Base-by-base conservation (phyloP, 2,113 vertebrate genomes). In the Oxyura jamaicensis region DNA sequence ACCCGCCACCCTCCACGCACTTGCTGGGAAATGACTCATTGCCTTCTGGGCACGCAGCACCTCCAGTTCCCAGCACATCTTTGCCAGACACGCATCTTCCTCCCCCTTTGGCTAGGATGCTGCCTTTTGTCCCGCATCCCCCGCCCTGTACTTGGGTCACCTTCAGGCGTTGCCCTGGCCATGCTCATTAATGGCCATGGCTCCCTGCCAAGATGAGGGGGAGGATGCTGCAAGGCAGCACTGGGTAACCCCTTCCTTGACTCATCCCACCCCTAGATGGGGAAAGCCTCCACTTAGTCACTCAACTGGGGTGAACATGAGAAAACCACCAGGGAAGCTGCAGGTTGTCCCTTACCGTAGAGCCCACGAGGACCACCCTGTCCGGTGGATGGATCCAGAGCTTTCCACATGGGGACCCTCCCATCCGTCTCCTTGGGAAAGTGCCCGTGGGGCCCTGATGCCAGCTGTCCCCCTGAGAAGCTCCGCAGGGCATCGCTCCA, bases 401-500 rank as follows among this genome's bases (percentile, higher is more conserved):
- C 97, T 3, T 97, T 98, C 99, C 99, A 99, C 99, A 99, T 99
- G 58, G 98, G 97, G 74, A 96, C 86, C 10, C 13, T 92, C 5
- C 86, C 97, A 0, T 92, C 94, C 0, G 98, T 96, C 35, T 95
- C 50, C 50, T 82, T 98, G 0, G 99, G 99, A 91, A 99, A 98
- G 67, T 55, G 83, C 20, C 59, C 25, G 19, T 95, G 48, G 4
- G 90, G 63, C 11, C 98, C 99, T 0, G 98, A 96, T 4, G 98
- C 97, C 97, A 99, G 91, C 72, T 93, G 96, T 1, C 99, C 99
- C 15, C 97, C 69, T 0, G 96, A 98, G 97, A 99, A 99, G 72
- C 83, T 98, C 77, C 99, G 98, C 95, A 99, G 97, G 36, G 98
- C 98, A 83, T 99, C 99, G 2, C 98, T 98, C 99, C 99, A 99